Evolutionary conservation across 92 coral and sea anemone species (phyloP), one percentile per base, ranked within the genome.

Genomic region (Heteractis magnifica): DNA sequence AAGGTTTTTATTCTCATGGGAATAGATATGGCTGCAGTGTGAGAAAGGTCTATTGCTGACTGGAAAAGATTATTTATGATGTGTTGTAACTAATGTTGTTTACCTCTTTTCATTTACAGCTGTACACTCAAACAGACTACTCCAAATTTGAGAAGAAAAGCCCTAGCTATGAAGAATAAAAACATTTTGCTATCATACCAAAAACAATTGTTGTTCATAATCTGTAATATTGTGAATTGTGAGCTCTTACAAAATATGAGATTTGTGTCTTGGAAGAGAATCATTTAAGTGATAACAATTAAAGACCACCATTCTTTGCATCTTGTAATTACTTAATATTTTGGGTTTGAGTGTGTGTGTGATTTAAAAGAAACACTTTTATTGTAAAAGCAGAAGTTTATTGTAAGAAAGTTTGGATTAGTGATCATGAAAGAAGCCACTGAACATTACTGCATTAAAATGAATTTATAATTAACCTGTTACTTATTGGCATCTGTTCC

Each of bases 71-170:
- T 6, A 60, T 10, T 6, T 26, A 56, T 23, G 13, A 15, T 18
- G 41, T 77, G 56, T 59, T 83, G 62, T 49, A 21, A 6, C 16
- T 55, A 26, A 20, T 16, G 12, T 26, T 71, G 82, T 41, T 75
- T 21, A 18, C 53, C 59, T 80, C 50, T 4, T 16, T 84, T 81
- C 76, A 23, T 84, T 77, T 82, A 13, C 85, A 94, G 98, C 90
- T 94, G 21, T 94, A 87, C 79, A 65, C 88, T 49, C 82, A 84
- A 14, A 79, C 83, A 75, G 98, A 94, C 80, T 90, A 87, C 83
- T 81, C 83, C 73, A 87, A 83, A 65, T 62, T 91, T 15, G 76
- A 77, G 65, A 52, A 88, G 18, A 65, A 73, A 55, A 82, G 88
- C 34, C 94, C 94, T 49, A 53, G 79, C 51, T 83, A 80, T 48